A percentile compares a stretch with the other conserved stretches of the same genome.
Evolutionary conservation across 2,797 vertebrate genomes (phyloP).

Genomic region (Vireo griseus): DNA sequence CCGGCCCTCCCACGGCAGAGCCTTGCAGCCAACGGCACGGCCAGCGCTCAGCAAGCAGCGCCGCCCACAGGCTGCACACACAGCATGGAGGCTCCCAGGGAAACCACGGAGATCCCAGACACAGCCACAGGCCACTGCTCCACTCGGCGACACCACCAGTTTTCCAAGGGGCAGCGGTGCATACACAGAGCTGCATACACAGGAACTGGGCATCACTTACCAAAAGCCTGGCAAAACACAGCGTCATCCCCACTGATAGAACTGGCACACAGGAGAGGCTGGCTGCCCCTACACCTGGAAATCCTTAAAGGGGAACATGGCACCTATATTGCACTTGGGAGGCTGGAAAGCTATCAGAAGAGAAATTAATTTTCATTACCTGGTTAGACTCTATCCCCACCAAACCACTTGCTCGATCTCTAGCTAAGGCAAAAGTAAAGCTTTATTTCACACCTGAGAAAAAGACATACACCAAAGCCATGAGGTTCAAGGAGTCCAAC

Average conservation of each 20-base stretch:
- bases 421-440: not conserved
- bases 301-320: not conserved
- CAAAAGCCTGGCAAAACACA: not conserved
- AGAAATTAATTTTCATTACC: not conserved
- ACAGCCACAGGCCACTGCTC: too few species aligned
- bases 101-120: not conserved
- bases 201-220: not conserved
- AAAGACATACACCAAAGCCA: not conserved
- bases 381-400: not conserved
- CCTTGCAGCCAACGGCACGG: not conserved
- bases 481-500: not conserved
- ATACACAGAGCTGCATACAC: accelerated
- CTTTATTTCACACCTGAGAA: not conserved
- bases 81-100: accelerated
- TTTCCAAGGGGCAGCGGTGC: accelerated
- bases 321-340: not conserved
- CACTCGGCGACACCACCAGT: accelerated
- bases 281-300: not conserved
- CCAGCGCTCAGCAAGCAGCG: not conserved
- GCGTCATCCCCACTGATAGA: accelerated
- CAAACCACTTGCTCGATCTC: not conserved
- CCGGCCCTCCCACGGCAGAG: not conserved
- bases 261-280: not conserved
- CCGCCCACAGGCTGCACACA: not conserved
- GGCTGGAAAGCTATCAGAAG: not conserved